Evolutionary conservation across 2,888 invertebrate genomes (phyloP), one percentile per base, ranked within the genome.

Genomic region (Notocelia uddmanniana): DNA sequence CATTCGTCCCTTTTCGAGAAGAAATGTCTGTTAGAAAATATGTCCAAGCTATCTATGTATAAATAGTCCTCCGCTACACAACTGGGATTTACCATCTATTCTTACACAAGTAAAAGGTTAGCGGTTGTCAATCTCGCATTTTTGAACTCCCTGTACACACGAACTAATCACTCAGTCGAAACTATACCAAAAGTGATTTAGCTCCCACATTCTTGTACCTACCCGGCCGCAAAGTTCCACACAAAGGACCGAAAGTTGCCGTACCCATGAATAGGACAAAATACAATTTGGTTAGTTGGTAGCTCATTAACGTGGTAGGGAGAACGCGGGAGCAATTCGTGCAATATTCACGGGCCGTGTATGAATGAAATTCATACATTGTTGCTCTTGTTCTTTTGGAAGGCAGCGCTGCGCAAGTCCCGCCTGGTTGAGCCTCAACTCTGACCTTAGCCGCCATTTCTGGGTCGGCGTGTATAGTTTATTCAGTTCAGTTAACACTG

Each of bases 331-430:
- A 68, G 67, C 54, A 62, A 59, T 76, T 78, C 78, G 83, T 88
- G 82, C 81, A 83, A 82, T 84, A 88, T 86, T 87, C 85, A 87
- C 78, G 74, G 74, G 81, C 81, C 78, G 26, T 34, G 37, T 37
- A 37, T 37, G 34, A 37, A 37, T 34, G 60, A 18, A 45, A 23
- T 13, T 45, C 60, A 15, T 52, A 26, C 37, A 34, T 37, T 21
- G 52, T 52, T 64, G 34, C 21, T 37, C n/a, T 34, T 34, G 3
- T 52, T 26, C 23, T 8, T 23, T 54, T 52, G 52, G 19, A 80
- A 82, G 80, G 81, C 80, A 82, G 11, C 34, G 34, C 82, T 79
- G 74, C 67, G 78, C 74, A 76, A 79, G 79, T 81, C 82, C 77
- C 76, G 80, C 80, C 80, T 75, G 77, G 80, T 76, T 81, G 80